Evolutionary conservation across 2,797 vertebrate genomes (phyloP), one percentile per base, ranked within the genome.

Genomic region (Enteromius radiatus): DNA sequence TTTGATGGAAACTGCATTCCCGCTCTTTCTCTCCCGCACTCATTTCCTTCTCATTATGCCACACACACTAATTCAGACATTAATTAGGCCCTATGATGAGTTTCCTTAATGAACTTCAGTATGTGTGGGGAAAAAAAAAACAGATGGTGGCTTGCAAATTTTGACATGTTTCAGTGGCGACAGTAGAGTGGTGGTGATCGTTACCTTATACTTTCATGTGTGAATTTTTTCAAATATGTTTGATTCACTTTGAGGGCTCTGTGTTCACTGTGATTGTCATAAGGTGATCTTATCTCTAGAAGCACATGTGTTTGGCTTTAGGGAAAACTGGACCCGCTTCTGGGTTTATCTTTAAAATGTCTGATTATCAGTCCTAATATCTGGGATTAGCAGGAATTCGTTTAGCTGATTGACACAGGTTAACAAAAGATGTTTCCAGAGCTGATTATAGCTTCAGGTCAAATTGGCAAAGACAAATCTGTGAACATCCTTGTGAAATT

Each of bases 41-140:
- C 80, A 88, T 89, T 91, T 90, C 82, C 86, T 89, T 79, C 81
- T 86, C 84, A 88, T 89, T 91, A 88, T 83, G 70, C 83, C 83
- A 86, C 79, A 77, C 82, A 81, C 76, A 54, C 85, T 89, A 88
- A 89, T 89, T 88, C 85, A 84, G 74, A 81, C 81, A 68, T 87
- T 88, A 89, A 89, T 90, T 89, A 88, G 82, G 77, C 78, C 70
- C 77, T 49, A 83, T 87, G 89, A 89, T 89, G 86, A 88, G 86
- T 84, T 89, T 89, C 59, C 76, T 82, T 90, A 88, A 90, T 91
- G 88, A 86, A 90, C 76, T 86, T 85, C 83, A 78, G 68, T 80
- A 69, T 49, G 9, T 59, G 65, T 54, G 65, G 54, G 64, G n/a
- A n/a, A 0, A 38, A 43, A 45, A 78, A 81, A 88, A 86, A 80